Evolutionary conservation across 2,888 invertebrate species (phyloP).

Genomic region (Phasia obesa): DNA sequence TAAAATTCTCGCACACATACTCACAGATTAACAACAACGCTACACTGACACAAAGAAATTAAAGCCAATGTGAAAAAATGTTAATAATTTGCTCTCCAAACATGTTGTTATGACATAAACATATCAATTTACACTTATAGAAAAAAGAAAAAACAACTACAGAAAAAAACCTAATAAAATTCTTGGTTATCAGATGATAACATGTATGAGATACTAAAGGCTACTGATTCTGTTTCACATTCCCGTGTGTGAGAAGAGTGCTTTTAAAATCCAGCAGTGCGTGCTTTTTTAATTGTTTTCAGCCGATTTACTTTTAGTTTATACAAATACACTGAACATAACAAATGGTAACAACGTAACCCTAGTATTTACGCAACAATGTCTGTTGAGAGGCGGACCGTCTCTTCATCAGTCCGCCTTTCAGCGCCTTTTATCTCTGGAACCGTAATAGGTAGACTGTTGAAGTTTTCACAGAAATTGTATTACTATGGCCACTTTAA

Average conservation of each 20-base stretch:
- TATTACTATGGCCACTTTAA: too few species aligned
- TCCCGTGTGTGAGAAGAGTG: neutral
- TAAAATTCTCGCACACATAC: neutral
- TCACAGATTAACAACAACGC: neutral
- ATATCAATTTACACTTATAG: constrained; percentile 45
- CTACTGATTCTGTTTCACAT: neutral
- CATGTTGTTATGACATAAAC: constrained; percentile 47
- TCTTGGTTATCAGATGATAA: constrained; percentile 42
- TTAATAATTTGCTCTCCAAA: constrained; percentile 16
- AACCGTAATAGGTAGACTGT: too few species aligned
- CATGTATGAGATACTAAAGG: constrained; percentile 8
- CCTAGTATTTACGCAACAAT: too few species aligned
- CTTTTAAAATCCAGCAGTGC: too few species aligned
- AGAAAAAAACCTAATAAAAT: constrained; percentile 14
- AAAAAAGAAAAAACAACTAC: constrained; percentile 1
- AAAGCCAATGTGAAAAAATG: constrained; percentile 4
- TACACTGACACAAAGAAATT: constrained; percentile 18
- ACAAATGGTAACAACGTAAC: too few species aligned
- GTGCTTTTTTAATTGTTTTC: too few species aligned
- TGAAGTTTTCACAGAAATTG: too few species aligned
- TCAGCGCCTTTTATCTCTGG: too few species aligned
- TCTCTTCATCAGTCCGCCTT: too few species aligned
- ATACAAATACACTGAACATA: too few species aligned
- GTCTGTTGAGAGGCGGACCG: too few species aligned
- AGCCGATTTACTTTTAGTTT: too few species aligned